Conservation (phyloP, 2,888 invertebrate genomes). For the Agrotis segetum region DNA sequence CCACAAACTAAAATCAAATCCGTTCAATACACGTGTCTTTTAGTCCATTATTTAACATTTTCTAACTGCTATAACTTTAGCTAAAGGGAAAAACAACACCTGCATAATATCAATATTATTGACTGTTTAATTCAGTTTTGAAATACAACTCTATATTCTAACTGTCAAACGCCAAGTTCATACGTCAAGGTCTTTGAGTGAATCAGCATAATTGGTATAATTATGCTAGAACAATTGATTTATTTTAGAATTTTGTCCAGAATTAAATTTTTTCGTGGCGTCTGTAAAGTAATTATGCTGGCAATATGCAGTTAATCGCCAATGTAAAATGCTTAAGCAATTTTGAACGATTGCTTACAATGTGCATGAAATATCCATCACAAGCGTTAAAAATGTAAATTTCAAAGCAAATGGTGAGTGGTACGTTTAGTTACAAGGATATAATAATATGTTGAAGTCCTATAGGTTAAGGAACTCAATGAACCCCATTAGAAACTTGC, state of each 20-base stretch:
- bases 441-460: too few relatives aligned
- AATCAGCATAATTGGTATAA: background rate
- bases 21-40: constrained; percentile 46
- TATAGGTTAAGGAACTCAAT: too few relatives aligned
- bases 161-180: background rate
- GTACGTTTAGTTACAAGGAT: too few relatives aligned
- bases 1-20: constrained; percentile 29
- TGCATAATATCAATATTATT: constrained; percentile 36
- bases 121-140: constrained; percentile 6
- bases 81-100: constrained; percentile 30
- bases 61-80: constrained; percentile 17
- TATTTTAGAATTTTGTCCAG: background rate
- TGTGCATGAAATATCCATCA: too few relatives aligned
- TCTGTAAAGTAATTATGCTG: background rate
- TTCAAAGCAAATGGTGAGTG: too few relatives aligned
- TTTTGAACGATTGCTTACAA: background rate
- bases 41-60: constrained; percentile 1
- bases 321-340: background rate
- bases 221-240: constrained; percentile 1
- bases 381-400: too few relatives aligned
- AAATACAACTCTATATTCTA: constrained; percentile 8
- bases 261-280: background rate
- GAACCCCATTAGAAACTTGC: background rate
- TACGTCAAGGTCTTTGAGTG: constrained; percentile 9
- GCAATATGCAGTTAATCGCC: background rate